Evolutionary conservation across 2,797 vertebrate genomes (phyloP), one percentile per base, ranked within the genome.

Genomic region (Lepus townsendii): DNA sequence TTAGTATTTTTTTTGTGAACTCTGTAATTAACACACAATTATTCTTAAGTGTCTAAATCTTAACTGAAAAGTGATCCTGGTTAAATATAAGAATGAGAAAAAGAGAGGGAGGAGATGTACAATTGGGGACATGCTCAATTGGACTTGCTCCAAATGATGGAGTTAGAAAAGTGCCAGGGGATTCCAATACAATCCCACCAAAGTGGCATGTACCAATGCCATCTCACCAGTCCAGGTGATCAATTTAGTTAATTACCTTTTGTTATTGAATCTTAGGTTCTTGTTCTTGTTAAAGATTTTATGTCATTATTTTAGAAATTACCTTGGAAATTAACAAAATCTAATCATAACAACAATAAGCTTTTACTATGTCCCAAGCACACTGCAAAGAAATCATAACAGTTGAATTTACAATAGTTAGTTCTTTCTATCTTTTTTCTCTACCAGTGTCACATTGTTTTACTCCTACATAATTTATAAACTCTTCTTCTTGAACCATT

Each of bases 181-280:
- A 35, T 35, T 35, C 35, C 35, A 35, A 35, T 35, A 35, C 35
- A 35, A 35, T 35, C 35, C 35, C 35, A 35, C 35, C 35, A 35
- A 35, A 35, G 35, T 35, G 35, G 35, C 35, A 35, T 35, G 35
- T 3, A 35, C 35, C 35, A 35, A 35, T 3, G 35, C 35, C 35
- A 35, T 35, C 35, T 35, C 35, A 35, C 35, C 35, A 35, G 35
- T 35, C 35, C 35, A 35, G 35, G 35, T 35, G 35, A 35, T 35
- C 35, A 35, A 35, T 35, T 72, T 89, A 77, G 22, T 68, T 62
- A 20, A 10, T 71, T 20, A 52, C 1, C 10, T 57, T 90, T 84
- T 75, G 54, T 80, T 80, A 12, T 57, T 95, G 66, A 11, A 75
- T 84, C 73, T 91, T 65, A 57, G 57, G 8, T 92, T 32, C 7